Conservation (phyloP, 2,113 vertebrate genomes). For the Plotosus lineatus region DNA sequence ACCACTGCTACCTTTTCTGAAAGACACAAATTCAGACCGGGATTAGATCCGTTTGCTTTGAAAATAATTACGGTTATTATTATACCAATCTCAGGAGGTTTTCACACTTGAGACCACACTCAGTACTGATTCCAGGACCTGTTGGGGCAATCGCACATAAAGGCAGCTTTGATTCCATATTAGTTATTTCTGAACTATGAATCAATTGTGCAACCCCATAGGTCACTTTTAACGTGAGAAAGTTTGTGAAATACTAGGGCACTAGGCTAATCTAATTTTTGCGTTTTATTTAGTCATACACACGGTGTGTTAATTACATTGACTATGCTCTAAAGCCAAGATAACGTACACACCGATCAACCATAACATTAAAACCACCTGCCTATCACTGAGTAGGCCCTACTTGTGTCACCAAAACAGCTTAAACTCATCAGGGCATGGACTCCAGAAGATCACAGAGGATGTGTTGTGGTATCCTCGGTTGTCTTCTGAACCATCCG, state of each 20-base stretch:
- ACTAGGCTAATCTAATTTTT: neutral
- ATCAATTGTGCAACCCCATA: neutral
- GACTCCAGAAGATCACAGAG: no score
- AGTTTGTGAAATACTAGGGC: neutral
- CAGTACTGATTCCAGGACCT: neutral
- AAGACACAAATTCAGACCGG: slow-evolving; percentile 21
- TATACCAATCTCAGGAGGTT: neutral
- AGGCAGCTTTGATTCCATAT: neutral
- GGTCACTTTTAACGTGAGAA: neutral
- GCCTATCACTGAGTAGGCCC: no score
- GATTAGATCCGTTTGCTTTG: neutral
- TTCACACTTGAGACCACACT: neutral
- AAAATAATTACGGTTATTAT: neutral
- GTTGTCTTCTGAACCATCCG: no score
- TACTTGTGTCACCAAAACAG: no score
- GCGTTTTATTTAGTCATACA: neutral
- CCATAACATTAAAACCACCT: neutral
- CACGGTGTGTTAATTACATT: neutral
- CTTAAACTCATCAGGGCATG: no score
- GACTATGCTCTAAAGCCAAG: neutral
- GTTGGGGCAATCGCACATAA: neutral
- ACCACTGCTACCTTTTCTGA: slow-evolving; percentile 74
- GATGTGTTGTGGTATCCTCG: no score
- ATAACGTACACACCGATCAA: neutral
- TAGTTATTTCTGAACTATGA: neutral